These are phyloP conservation scores for Norana najaformis DNA, from an alignment of 2,888 invertebrate genomes.

Conservation along the genomic window DNA sequence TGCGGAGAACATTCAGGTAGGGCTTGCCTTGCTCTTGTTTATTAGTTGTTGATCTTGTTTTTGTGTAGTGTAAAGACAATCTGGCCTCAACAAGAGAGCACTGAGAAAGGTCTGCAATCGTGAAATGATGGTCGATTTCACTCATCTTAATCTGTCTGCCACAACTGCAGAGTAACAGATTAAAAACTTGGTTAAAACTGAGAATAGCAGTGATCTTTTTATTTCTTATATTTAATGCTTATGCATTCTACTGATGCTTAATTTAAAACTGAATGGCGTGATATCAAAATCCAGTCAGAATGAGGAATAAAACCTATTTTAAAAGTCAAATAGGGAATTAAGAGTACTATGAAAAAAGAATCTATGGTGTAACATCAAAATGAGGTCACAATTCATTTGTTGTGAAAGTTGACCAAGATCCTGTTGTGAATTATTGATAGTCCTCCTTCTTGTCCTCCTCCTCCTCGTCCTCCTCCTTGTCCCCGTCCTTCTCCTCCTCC, in stretches of 20 bases:
- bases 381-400: neutral
- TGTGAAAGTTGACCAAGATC: neutral
- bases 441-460: neutral
- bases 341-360: neutral
- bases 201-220: too few relatives aligned
- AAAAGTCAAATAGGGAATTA: too few relatives aligned
- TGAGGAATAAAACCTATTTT: neutral
- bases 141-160: neutral
- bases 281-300: neutral
- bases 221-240: too few relatives aligned
- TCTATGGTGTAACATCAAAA: conserved; percentile 13
- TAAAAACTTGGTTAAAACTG: too few relatives aligned
- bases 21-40: neutral
- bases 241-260: too few relatives aligned
- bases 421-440: neutral
- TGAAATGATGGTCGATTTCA: neutral
- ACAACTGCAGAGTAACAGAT: too few relatives aligned
- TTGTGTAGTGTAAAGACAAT: too few relatives aligned
- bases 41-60: neutral
- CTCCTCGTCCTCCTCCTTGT: neutral
- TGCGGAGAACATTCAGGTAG: neutral
- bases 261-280: neutral
- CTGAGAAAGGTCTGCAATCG: neutral
- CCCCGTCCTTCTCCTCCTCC: neutral
- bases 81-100: neutral